Percentiles rank a stretch among this genome's conserved stretches.
Conservation (phyloP, 2,888 invertebrate genomes). For the Meteorus cinctellus region DNA sequence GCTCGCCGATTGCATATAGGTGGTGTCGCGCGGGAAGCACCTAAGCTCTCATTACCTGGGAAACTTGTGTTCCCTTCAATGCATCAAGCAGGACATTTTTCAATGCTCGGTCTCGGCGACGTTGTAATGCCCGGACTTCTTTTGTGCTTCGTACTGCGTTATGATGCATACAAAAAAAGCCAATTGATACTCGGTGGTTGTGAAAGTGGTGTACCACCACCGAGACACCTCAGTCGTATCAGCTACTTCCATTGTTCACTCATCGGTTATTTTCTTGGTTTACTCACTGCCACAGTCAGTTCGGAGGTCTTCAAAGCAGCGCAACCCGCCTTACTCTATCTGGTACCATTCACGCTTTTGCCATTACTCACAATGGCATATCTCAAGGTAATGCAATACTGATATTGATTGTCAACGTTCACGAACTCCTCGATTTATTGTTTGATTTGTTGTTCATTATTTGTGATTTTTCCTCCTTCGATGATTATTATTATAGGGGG, state of each 20-base stretch:
- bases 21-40: conserved; percentile 92
- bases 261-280: conserved; percentile 96
- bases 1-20: conserved; percentile 94
- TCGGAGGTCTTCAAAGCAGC: conserved; percentile 99
- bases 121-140: conserved; percentile 97
- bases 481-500: conserved; percentile 81
- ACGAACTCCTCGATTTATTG: neutral
- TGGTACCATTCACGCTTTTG: conserved; percentile 97
- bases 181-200: conserved; percentile 79
- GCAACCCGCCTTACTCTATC: conserved; percentile 96
- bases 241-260: conserved; percentile 99
- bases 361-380: conserved; percentile 98
- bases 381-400: conserved; percentile 82
- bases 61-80: conserved; percentile 98
- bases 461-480: conserved; percentile 24
- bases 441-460: conserved; percentile 34
- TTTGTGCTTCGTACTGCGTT: conserved; percentile 96
- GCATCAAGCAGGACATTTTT: conserved; percentile 97
- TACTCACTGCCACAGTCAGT: conserved; percentile 97
- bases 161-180: conserved; percentile 97
- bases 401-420: conserved; percentile 37
- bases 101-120: conserved; percentile 92
- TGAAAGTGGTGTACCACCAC: conserved; percentile 79
- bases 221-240: conserved; percentile 75
- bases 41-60: conserved; percentile 95